phyloP scores from a whole-genome alignment of 2,113 vertebrate species.

The Pseudorhombus dupliciocellatus region DNA sequence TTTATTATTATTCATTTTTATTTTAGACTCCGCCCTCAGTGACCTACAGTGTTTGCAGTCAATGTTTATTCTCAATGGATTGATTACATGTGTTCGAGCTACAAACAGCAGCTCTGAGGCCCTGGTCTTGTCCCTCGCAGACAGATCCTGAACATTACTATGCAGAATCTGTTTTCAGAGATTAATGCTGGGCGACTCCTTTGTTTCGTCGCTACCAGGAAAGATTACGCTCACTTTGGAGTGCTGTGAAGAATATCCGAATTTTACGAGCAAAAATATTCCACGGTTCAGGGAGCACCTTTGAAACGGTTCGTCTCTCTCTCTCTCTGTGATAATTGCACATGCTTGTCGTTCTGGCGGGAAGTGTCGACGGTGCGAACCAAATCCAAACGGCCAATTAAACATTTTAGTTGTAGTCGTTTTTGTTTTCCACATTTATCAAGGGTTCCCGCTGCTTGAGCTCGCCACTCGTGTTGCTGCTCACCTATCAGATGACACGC shows the following conservation, averaged over 20 bases:
- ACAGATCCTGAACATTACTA: too few species aligned
- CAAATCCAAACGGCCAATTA: background rate
- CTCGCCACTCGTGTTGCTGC: background rate
- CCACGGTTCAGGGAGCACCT: constrained; percentile 1
- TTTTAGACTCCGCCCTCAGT: too few species aligned
- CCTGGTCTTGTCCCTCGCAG: too few species aligned
- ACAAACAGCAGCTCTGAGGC: too few species aligned
- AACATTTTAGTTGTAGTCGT: background rate
- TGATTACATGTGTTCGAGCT: too few species aligned
- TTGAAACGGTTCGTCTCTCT: background rate
- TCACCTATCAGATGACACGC: background rate
- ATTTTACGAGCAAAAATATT: background rate
- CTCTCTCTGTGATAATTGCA: background rate
- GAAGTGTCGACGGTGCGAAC: background rate
- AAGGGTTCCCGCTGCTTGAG: background rate
- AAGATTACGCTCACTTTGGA: background rate
- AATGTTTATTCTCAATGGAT: too few species aligned
- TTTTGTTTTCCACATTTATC: background rate
- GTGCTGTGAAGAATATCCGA: background rate
- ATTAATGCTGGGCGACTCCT: background rate
- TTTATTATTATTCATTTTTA: too few species aligned
- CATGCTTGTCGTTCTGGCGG: background rate
- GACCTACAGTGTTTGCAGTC: too few species aligned
- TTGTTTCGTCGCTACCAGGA: background rate
- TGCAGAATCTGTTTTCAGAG: background rate